Evolutionary conservation across 1,140 invertebrate genomes (phyloP).

Genomic region (Bombus vancouverensis): DNA sequence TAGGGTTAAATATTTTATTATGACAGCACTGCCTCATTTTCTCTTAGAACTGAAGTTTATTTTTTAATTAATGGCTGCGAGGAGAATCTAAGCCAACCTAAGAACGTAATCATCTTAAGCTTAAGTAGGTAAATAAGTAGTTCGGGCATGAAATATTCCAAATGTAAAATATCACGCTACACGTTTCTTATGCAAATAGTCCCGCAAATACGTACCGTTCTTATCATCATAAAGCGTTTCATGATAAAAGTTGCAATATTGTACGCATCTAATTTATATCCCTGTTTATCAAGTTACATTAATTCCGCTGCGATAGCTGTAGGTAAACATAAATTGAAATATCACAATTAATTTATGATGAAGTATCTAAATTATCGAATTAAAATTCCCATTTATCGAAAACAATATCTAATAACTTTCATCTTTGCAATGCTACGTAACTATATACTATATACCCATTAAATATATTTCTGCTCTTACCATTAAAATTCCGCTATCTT

Average conservation of each 20-base stretch:
- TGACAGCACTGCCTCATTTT: no score
- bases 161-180: not conserved
- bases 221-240: not conserved
- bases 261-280: not conserved
- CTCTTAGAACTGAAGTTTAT: no score
- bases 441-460: not conserved
- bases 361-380: no score
- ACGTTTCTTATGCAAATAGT: not conserved
- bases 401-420: not conserved
- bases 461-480: not conserved
- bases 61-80: no score
- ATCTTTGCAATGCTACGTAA: not conserved
- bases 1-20: no score
- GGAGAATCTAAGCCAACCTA: not conserved
- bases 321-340: not conserved
- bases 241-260: not conserved
- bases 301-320: not conserved
- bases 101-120: not conserved
- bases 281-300: not conserved
- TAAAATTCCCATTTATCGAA: not conserved
- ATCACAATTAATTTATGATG: not conserved
- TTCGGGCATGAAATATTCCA: not conserved
- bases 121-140: not conserved
- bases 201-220: not conserved
- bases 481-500: not conserved